Conservation (phyloP, 1,140 invertebrate species). For the Plectrocnemia conspersa region DNA sequence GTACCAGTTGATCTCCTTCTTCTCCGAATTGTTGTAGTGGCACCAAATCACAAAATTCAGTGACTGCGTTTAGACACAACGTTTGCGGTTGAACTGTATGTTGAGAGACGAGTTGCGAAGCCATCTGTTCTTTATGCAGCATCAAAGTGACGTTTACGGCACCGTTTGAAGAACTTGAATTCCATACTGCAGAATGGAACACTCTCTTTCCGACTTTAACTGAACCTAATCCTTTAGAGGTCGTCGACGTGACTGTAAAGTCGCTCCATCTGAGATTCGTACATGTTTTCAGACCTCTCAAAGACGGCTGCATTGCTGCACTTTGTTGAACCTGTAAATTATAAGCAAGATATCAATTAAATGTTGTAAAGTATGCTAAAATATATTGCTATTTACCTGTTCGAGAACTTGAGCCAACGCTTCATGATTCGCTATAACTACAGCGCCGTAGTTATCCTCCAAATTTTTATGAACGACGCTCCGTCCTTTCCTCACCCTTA, state of each 20-base stretch:
- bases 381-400: conserved; percentile 56
- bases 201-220: conserved; percentile 62
- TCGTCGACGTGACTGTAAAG: conserved; percentile 54
- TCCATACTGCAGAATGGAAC: conserved; percentile 69
- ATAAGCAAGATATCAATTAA: conserved; percentile 13
- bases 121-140: conserved; percentile 62
- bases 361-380: neutral
- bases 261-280: conserved; percentile 65
- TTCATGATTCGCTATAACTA: conserved; percentile 83
- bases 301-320: conserved; percentile 56
- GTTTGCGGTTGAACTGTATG: conserved; percentile 51
- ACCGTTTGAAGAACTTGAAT: conserved; percentile 47
- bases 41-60: conserved; percentile 72
- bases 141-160: conserved; percentile 66
- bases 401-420: conserved; percentile 78
- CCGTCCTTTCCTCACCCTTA: conserved; percentile 68
- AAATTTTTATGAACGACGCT: conserved; percentile 76
- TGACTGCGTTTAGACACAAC: conserved; percentile 64
- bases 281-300: conserved; percentile 65
- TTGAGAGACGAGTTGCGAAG: conserved; percentile 52
- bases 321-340: conserved; percentile 62
- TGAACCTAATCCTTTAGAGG: conserved; percentile 46
- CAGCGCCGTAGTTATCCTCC: conserved; percentile 83
- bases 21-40: conserved; percentile 59
- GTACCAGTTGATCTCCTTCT: conserved; percentile 54